These are phyloP conservation scores for Eueides isabella DNA, from an alignment of 1,140 invertebrate genomes.

Conservation along the genomic window DNA sequence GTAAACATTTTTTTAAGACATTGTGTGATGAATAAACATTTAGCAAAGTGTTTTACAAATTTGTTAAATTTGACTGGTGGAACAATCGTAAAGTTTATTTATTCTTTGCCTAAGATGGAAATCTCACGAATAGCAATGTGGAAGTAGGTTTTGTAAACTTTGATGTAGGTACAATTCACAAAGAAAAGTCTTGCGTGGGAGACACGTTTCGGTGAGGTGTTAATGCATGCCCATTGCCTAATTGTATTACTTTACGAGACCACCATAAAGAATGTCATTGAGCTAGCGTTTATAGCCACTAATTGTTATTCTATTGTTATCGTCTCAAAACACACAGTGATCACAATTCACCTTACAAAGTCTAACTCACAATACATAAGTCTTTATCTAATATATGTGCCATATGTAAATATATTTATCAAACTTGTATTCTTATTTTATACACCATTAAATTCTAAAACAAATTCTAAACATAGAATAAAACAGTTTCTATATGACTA, in stretches of 20 bases:
- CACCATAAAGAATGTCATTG: conserved; percentile 67
- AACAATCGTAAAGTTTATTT: neutral
- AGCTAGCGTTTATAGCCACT: conserved; percentile 64
- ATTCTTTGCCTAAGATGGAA: conserved; percentile 2
- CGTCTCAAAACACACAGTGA: conserved; percentile 38
- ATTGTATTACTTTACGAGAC: conserved; percentile 77
- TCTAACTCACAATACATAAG: neutral
- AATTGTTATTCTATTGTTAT: conserved; percentile 67
- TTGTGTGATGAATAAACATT: conserved; percentile 5
- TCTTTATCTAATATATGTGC: neutral
- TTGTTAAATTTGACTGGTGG: conserved; percentile 12
- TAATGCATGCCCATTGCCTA: conserved; percentile 78
- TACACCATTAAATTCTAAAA: neutral
- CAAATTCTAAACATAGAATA: neutral
- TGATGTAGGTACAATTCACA: conserved; percentile 60
- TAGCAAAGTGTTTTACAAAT: conserved; percentile 9
- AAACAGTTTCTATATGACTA: neutral
- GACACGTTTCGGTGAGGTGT: conserved; percentile 65
- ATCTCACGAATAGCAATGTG: conserved; percentile 29
- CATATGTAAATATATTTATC: neutral
- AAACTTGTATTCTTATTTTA: neutral
- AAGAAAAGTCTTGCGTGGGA: conserved; percentile 63
- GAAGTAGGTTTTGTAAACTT: conserved; percentile 52
- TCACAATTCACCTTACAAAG: conserved; percentile 14
- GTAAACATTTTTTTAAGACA: too few species aligned